Base-by-base conservation (phyloP, 2,113 vertebrate genomes). In the Indri indri region DNA sequence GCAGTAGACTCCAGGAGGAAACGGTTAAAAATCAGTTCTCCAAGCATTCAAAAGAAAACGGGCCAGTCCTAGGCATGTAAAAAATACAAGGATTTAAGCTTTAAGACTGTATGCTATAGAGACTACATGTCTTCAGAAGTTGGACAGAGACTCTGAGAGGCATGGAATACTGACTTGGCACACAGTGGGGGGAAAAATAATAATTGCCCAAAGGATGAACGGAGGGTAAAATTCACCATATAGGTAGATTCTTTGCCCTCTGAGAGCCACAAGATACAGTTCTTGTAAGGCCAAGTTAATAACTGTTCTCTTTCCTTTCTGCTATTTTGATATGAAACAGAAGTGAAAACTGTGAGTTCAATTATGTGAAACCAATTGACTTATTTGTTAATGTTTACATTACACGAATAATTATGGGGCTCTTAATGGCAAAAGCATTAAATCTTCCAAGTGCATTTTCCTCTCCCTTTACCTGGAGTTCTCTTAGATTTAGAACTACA, bases 11-110 rank as follows among this genome's bases (percentile, higher is more conserved):
- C 34, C 52, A 88, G 8, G 27, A 95, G 5, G 22, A 25, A 95
- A 88, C 84, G 59, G 47, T 4, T 80, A 37, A 88, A 92, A 79
- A 92, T 63, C 80, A 84, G 94, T 84, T 94, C 50, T 76, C 63
- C 23, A 54, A 54, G 16, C 34, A 81, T 84, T 80, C 71, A 42
- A 85, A 90, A 92, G 23, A 94, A 76, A 88, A 23, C 22, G 59
- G 79, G 22, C 57, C 34, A 57, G 23, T 52, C 22, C n/a, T 65
- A 73, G 63, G 12, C 50, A 80, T 8, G 2, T 27, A 71, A 59
- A 95, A 85, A 2, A 40, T 54, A 76, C 5, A 37, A 70, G 13
- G 4, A 87, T 83, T 89, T 91, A 76, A 65, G 25, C 63, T 52
- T 34, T 50, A 91, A 88, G 14, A 70, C 22, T 42, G 7, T 47